A percentile compares a stretch with the other conserved stretches of the same genome.
phyloP scores from a whole-genome alignment of 1,140 invertebrate genomes.

The Triops cancriformis region DNA sequence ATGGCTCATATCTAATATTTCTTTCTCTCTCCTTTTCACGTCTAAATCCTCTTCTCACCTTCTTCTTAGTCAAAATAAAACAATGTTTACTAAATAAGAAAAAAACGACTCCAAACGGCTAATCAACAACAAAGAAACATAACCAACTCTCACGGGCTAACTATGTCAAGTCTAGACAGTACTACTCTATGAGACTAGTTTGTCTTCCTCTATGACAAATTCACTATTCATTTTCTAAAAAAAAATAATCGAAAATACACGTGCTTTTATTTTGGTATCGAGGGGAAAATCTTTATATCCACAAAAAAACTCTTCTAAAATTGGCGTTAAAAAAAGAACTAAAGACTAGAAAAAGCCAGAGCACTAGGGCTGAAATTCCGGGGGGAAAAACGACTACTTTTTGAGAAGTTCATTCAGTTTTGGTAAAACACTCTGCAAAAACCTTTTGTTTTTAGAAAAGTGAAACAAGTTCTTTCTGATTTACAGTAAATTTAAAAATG shows the following conservation, averaged over 20 bases:
- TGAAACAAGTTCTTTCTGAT: too few species aligned
- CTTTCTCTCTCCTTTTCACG: slow-evolving; percentile 6
- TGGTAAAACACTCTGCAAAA: not conserved
- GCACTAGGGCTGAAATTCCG: not conserved
- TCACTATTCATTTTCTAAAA: too few species aligned
- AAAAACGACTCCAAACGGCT: not conserved
- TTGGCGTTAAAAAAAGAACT: not conserved
- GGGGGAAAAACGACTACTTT: not conserved
- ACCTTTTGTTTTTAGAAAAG: too few species aligned
- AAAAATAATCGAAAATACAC: too few species aligned
- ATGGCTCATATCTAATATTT: slow-evolving; percentile 25
- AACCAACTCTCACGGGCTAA: not conserved
- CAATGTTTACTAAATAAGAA: not conserved
- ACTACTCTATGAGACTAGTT: not conserved
- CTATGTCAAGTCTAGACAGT: not conserved
- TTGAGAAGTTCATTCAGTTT: not conserved
- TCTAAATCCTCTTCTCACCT: too few species aligned
- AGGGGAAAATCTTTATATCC: too few species aligned
- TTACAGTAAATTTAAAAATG: too few species aligned
- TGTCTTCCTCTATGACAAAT: too few species aligned
- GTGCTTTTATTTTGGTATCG: too few species aligned
- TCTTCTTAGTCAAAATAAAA: not conserved
- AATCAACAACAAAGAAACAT: slow-evolving; percentile 7
- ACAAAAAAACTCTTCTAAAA: not conserved
- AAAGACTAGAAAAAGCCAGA: not conserved